Evolutionary conservation across 2,888 invertebrate genomes (phyloP).

Genomic region (Temnothorax rugatulus): DNA sequence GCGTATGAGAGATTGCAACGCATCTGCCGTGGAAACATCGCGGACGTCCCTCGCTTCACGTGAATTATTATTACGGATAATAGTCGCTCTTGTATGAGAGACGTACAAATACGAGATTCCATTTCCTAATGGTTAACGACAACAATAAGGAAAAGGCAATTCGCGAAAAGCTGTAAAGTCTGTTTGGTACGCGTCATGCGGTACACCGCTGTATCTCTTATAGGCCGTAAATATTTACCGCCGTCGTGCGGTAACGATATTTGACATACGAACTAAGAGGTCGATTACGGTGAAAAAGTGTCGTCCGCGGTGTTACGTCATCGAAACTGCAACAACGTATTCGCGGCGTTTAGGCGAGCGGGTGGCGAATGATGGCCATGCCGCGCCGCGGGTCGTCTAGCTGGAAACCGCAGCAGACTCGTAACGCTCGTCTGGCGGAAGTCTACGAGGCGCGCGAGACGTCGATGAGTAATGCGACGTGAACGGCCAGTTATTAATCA

Average conservation of each 20-base stretch:
- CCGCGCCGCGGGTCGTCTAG: slow-evolving; percentile 64
- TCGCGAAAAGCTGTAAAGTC: slow-evolving; percentile 58
- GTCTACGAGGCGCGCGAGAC: slow-evolving; percentile 65
- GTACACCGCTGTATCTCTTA: slow-evolving; percentile 56
- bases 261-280: slow-evolving; percentile 64
- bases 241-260: slow-evolving; percentile 63
- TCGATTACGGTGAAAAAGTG: slow-evolving; percentile 59
- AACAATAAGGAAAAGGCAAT: slow-evolving; percentile 38
- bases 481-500: slow-evolving; percentile 80
- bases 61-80: slow-evolving; percentile 28
- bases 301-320: slow-evolving; percentile 50
- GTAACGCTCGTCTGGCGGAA: slow-evolving; percentile 78
- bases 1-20: slow-evolving; percentile 22
- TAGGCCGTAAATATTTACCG: slow-evolving; percentile 69
- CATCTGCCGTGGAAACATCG: background rate
- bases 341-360: slow-evolving; percentile 32
- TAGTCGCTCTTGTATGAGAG: slow-evolving; percentile 1
- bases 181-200: slow-evolving; percentile 55
- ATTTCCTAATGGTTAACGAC: slow-evolving; percentile 26
- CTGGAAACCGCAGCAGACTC: slow-evolving; percentile 79
- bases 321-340: slow-evolving; percentile 57
- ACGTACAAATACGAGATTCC: background rate
- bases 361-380: slow-evolving; percentile 45
- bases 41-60: background rate
- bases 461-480: slow-evolving; percentile 80